Conservation (phyloP, 2,113 vertebrate genomes). For the Ictalurus punctatus region DNA sequence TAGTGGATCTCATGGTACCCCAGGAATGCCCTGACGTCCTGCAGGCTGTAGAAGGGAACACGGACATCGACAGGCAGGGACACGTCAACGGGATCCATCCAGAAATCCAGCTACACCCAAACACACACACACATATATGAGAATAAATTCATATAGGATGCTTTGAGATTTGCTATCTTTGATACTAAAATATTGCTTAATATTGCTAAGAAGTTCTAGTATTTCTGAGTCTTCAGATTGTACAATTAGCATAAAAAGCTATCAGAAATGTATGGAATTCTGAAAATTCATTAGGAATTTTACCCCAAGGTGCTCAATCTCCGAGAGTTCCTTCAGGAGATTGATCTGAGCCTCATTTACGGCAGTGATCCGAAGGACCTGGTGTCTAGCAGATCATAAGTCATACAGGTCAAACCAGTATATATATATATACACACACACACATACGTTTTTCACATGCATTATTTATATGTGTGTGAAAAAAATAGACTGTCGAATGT, state of each 20-base stretch:
- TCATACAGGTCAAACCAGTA: neutral
- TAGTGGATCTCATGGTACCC: constrained; percentile 72
- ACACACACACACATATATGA: neutral
- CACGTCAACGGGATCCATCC: constrained; percentile 71
- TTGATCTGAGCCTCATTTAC: constrained; percentile 70
- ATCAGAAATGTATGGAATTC: neutral
- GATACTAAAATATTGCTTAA: neutral
- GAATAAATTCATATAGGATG: neutral
- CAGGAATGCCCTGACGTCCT: constrained; percentile 75
- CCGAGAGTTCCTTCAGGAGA: constrained; percentile 72
- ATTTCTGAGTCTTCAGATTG: neutral
- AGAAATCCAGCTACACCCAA: constrained; percentile 81
- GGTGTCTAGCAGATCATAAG: constrained; percentile 74
- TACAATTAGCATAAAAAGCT: neutral
- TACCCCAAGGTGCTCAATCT: constrained; percentile 74
- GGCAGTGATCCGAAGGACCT: constrained; percentile 83
- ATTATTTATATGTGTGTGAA: no score
- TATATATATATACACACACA: no score
- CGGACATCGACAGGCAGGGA: constrained; percentile 73
- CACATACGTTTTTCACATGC: no score
- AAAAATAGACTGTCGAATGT: neutral
- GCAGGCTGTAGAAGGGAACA: constrained; percentile 75
- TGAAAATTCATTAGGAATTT: neutral
- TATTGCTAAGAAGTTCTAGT: neutral
- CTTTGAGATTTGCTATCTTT: neutral